Conservation (phyloP, 1,140 invertebrate species). For the Lordiphosa stackelbergi region DNA sequence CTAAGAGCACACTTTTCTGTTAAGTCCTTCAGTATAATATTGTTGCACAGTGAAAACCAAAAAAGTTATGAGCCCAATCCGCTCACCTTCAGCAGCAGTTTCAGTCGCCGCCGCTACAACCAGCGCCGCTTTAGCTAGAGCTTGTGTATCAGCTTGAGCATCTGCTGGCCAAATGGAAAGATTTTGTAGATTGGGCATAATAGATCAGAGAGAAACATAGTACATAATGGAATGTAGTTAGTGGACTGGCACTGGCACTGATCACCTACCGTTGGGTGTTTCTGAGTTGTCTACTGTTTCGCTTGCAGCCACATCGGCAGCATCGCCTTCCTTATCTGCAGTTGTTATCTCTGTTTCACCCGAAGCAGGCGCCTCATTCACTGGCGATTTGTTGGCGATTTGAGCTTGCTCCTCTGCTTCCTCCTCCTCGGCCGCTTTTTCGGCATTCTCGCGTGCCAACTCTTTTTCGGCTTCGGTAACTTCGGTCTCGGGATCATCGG, state of each 20-base stretch:
- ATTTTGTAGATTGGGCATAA: slow-evolving; percentile 11
- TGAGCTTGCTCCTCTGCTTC: slow-evolving; percentile 48
- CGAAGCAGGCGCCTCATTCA: slow-evolving; percentile 13
- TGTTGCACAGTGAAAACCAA: slow-evolving; percentile 1
- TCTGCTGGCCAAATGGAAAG: slow-evolving; percentile 42
- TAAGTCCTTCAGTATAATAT: too few species aligned
- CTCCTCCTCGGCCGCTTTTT: slow-evolving; percentile 67
- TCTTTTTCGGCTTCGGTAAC: slow-evolving; percentile 82
- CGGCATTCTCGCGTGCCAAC: slow-evolving; percentile 79
- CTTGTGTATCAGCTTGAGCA: slow-evolving; percentile 53
- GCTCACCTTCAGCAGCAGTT: slow-evolving; percentile 60
- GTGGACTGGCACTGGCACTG: slow-evolving; percentile 7
- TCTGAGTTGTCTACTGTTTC: slow-evolving; percentile 13
- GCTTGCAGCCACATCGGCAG: not conserved
- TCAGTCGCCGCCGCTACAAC: slow-evolving; percentile 22
- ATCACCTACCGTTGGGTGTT: slow-evolving; percentile 39
- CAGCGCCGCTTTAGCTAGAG: slow-evolving; percentile 41
- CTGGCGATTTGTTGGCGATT: slow-evolving; percentile 33
- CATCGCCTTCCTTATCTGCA: slow-evolving; percentile 20
- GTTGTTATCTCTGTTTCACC: not conserved
- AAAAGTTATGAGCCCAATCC: slow-evolving; percentile 6
- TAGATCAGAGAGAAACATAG: slow-evolving; percentile 4
- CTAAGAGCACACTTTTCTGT: too few species aligned
- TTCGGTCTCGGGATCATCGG: slow-evolving; percentile 79
- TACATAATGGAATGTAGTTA: not conserved